A percentile compares a stretch with the other conserved stretches of the same genome.
Conservation (phyloP, 1,140 invertebrate species). For the Cyrtorhinus lividipennis region DNA sequence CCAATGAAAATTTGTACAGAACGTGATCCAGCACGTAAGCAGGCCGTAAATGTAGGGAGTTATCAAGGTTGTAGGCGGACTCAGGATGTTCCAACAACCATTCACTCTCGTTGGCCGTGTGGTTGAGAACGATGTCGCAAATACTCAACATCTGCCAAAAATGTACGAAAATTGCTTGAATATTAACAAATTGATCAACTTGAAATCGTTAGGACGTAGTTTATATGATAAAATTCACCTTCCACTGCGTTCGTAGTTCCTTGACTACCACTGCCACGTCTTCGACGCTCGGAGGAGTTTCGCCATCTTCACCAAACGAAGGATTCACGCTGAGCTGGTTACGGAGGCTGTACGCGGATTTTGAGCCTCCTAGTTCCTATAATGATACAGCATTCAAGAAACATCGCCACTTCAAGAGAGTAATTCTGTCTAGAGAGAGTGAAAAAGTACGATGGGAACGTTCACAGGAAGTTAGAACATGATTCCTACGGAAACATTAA, state of each 20-base stretch:
- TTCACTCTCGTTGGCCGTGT: constrained; percentile 87
- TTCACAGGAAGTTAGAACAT: too few relatives aligned
- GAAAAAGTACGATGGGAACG: too few relatives aligned
- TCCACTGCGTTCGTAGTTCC: constrained; percentile 80
- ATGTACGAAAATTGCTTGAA: neutral
- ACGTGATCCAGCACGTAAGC: constrained; percentile 83
- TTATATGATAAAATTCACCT: constrained; percentile 36
- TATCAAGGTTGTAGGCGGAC: constrained; percentile 79
- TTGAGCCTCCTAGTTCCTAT: constrained; percentile 77
- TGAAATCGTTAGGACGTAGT: neutral
- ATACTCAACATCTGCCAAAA: constrained; percentile 63
- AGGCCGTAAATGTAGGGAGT: constrained; percentile 81
- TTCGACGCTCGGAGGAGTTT: constrained; percentile 33
- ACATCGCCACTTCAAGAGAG: too few relatives aligned
- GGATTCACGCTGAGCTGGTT: constrained; percentile 78
- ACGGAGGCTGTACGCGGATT: constrained; percentile 81
- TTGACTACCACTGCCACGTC: constrained; percentile 48
- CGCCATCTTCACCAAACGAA: constrained; percentile 36
- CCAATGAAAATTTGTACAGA: constrained; percentile 58
- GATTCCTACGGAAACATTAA: too few relatives aligned
- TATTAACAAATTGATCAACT: neutral
- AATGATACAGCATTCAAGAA: constrained; percentile 7
- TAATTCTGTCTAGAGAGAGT: too few relatives aligned
- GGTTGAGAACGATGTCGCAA: constrained; percentile 95
- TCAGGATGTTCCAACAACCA: constrained; percentile 85